phyloP scores from a whole-genome alignment of 2,888 invertebrate species.

The Liopterus haemorrhoidalis region DNA sequence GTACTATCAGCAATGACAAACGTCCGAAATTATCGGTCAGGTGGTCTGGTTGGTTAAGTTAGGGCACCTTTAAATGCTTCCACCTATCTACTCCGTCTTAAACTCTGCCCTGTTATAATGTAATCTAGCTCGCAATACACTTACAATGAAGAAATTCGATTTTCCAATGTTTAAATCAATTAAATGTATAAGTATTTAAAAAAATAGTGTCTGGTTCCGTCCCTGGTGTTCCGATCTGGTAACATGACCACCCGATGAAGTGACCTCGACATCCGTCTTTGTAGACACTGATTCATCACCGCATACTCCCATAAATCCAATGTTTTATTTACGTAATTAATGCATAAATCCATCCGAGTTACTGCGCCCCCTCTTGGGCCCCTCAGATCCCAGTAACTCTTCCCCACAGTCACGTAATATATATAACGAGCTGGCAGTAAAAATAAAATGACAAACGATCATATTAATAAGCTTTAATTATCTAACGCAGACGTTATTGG shows the following conservation, averaged over 20 bases:
- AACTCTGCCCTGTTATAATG: too few relatives aligned
- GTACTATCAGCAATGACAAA: too few relatives aligned
- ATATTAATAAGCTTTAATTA: conserved; percentile 21
- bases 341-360: conserved; percentile 21
- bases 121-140: too few relatives aligned
- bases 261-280: conserved; percentile 22
- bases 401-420: background rate
- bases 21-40: too few relatives aligned
- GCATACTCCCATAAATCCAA: conserved; percentile 18
- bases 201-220: too few relatives aligned
- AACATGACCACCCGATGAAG: conserved; percentile 3
- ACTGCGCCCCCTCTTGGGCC: conserved; percentile 4
- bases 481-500: conserved; percentile 11
- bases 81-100: too few relatives aligned
- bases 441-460: conserved; percentile 13
- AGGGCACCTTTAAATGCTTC: too few relatives aligned
- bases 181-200: too few relatives aligned
- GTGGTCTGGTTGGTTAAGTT: too few relatives aligned
- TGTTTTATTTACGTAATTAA: conserved; percentile 24
- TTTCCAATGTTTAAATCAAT: too few relatives aligned
- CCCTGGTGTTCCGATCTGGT: background rate
- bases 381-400: background rate
- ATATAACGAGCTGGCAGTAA: background rate
- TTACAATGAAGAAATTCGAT: too few relatives aligned
- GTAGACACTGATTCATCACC: conserved; percentile 23